Base-by-base conservation (phyloP, 2,113 vertebrate genomes). In the Corythornis cristatus region DNA sequence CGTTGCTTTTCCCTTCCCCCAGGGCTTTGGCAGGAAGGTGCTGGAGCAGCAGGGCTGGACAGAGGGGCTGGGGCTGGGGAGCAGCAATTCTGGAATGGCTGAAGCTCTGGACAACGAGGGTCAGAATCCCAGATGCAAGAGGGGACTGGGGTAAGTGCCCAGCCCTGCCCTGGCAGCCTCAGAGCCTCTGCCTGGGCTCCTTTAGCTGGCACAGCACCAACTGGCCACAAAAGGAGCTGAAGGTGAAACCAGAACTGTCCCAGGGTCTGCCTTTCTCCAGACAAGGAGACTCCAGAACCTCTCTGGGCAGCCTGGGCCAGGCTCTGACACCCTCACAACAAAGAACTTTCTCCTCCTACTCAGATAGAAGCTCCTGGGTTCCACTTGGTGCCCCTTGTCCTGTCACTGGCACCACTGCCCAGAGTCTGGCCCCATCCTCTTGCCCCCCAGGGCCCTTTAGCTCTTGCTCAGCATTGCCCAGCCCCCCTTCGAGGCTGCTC, bases 11-110 rank as follows among this genome's bases (percentile, higher is more conserved):
- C 16, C 65, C 65, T 22, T 88, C 18, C 90, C 35, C 35, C 90
- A 99, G 99, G 99, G 99, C 22, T 97, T 99, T 89, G 99, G 99
- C 15, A 97, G 99, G 90, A 99, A 98, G 90, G 95, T 99, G 76
- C 98, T 99, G 98, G 98, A 99, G 96, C 98, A 96, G 82, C 99
- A 99, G 67, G 99, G 99, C 67, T 99, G 99, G 99, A 98, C 82
- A 1, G 99, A 99, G 6, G 99, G 99, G 23, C 97, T 98, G 66
- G 99, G 99, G 4, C 97, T 99, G 53, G 99, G 99, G 4, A 97
- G 97, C 97, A 98, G 95, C 87, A 98, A 97, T 78, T 81, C 91
- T 2, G 99, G 99, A 28, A 98, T 99, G 33, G 66, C 98, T 0
- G 98, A 99, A 68, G 99, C 99, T 12, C 96, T 99, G 85, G 99